Percentiles rank a stretch among this genome's conserved stretches.
phyloP scores from a whole-genome alignment of 2,888 invertebrate species.

The Eurytoma adleriae region DNA sequence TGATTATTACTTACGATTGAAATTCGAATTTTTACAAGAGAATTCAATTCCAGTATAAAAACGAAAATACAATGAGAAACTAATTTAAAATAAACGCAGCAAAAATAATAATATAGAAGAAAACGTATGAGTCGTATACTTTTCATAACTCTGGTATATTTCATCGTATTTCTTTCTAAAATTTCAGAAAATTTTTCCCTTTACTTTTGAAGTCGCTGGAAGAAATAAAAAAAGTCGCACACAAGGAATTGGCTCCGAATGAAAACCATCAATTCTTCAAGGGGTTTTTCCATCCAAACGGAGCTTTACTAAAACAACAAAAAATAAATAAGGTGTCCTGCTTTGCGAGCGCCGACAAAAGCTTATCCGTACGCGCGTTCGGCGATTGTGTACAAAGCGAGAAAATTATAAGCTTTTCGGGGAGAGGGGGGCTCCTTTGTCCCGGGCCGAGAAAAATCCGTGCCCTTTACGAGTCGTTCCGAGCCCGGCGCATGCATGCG shows the following conservation, averaged over 20 bases:
- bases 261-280: conserved; percentile 5
- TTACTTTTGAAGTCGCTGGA: no score
- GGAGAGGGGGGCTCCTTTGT: conserved; percentile 26
- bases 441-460: conserved; percentile 35
- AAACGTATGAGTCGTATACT: no score
- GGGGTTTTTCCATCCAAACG: not conserved
- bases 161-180: no score
- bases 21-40: no score
- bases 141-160: no score
- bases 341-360: conserved; percentile 24
- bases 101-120: no score
- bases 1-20: no score
- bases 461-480: conserved; percentile 48
- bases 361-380: conserved; percentile 5
- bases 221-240: no score
- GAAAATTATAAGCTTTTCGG: conserved; percentile 39
- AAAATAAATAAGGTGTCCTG: not conserved
- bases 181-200: no score
- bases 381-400: conserved; percentile 10
- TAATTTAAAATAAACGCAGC: no score
- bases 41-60: no score
- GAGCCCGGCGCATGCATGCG: conserved; percentile 17
- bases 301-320: not conserved
- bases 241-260: not conserved
- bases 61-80: no score